Evolutionary conservation across 2,113 vertebrate genomes (phyloP).

Genomic region (Platycercus adscitus): DNA sequence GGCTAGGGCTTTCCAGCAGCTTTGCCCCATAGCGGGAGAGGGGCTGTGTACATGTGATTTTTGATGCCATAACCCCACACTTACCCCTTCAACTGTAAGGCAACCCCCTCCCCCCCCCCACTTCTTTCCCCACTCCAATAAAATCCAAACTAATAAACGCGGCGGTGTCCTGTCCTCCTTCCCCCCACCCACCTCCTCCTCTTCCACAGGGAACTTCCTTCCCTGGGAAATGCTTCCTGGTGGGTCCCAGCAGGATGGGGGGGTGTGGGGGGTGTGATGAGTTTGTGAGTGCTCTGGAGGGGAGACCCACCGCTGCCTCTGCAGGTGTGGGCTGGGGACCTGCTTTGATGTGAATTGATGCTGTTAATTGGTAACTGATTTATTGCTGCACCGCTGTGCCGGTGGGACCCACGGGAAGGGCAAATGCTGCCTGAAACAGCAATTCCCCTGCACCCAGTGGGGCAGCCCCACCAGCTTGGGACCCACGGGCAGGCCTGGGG

Average conservation of each 20-base stretch:
- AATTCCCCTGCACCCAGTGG: accelerated
- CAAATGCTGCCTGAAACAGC: not conserved
- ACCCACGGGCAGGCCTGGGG: not conserved
- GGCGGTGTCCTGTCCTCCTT: slow-evolving; percentile 68
- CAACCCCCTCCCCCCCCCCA: not conserved
- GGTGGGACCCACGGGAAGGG: not conserved
- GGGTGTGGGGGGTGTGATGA: not conserved
- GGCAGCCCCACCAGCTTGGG: not conserved
- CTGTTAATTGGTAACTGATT: not conserved
- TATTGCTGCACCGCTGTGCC: not conserved
- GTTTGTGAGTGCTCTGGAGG: not conserved
- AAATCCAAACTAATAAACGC: slow-evolving; percentile 72
- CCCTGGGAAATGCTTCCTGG: not conserved
- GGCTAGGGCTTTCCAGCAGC: slow-evolving; percentile 34
- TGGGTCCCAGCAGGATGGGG: not conserved
- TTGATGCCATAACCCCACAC: slow-evolving; percentile 62
- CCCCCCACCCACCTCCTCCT: not conserved
- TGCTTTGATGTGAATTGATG: accelerated
- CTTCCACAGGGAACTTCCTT: not conserved
- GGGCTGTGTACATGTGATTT: slow-evolving; percentile 57
- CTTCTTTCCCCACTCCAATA: slow-evolving; percentile 71
- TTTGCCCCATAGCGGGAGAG: slow-evolving; percentile 31
- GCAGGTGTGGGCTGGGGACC: not conserved
- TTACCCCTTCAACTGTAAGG: slow-evolving; percentile 77
- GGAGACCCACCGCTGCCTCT: accelerated